Conservation (phyloP, 2,113 vertebrate genomes). For the Corvus hawaiiensis region DNA sequence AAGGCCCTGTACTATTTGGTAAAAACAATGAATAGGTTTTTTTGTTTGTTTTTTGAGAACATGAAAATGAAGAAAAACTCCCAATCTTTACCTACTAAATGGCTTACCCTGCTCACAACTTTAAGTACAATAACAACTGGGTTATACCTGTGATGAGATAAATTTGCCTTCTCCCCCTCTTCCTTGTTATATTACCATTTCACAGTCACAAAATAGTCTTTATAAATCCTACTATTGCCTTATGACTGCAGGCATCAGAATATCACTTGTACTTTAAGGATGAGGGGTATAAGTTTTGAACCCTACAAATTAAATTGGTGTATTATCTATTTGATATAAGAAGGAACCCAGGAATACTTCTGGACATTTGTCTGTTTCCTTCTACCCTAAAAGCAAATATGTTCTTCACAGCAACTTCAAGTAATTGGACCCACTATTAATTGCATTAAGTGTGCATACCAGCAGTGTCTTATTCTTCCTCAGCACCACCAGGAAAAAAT, state of each 20-base stretch:
- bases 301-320: not conserved
- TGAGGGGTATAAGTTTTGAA: slow-evolving; percentile 14
- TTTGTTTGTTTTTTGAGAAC: not conserved
- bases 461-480: not conserved
- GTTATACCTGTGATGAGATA: not conserved
- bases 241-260: not conserved
- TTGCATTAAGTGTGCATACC: not conserved
- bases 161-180: not conserved
- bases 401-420: slow-evolving; percentile 6
- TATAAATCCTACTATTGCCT: slow-evolving; percentile 21
- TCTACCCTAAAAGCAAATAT: slow-evolving; percentile 30
- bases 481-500: not conserved
- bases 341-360: slow-evolving; percentile 33
- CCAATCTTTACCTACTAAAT: not conserved
- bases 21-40: not conserved
- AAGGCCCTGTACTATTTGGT: not conserved
- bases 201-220: slow-evolving; percentile 33
- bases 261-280: slow-evolving; percentile 39
- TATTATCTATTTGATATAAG: not conserved
- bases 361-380: not conserved
- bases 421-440: slow-evolving; percentile 19
- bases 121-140: not conserved
- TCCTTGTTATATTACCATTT: slow-evolving; percentile 14
- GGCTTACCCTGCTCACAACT: not conserved
- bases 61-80: not conserved